Conservation (phyloP, 2,113 vertebrate genomes). For the Leiothrix lutea region DNA sequence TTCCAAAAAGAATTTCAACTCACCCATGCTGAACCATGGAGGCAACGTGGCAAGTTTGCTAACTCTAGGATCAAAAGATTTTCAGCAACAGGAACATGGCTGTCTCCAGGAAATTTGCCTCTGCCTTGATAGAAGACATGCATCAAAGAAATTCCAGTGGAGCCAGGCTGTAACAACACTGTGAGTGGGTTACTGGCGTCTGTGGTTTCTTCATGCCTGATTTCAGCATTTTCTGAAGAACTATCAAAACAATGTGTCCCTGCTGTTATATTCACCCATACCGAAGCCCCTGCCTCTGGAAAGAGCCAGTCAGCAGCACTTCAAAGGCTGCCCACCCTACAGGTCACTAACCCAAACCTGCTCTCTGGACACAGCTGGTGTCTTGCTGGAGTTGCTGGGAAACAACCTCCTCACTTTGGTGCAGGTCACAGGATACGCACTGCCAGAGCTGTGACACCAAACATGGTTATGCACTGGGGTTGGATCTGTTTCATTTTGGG, state of each 20-base stretch:
- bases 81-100: not conserved
- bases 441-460: not conserved
- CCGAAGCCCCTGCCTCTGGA: not conserved
- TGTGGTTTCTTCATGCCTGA: not conserved
- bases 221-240: not conserved
- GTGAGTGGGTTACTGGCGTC: not conserved
- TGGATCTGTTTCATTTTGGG: not conserved
- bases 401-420: fast-evolving
- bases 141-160: not conserved
- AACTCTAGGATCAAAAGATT: not conserved
- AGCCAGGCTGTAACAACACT: not conserved
- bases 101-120: not conserved
- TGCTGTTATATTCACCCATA: not conserved
- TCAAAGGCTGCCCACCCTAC: not conserved
- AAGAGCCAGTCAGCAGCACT: not conserved
- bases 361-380: not conserved
- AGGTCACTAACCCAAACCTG: not conserved
- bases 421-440: fast-evolving
- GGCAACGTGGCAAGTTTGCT: not conserved
- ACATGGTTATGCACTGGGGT: not conserved
- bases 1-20: not conserved
- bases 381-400: not conserved
- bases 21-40: not conserved
- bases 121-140: not conserved
- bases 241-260: not conserved